Evolutionary conservation across 2,797 vertebrate species (phyloP).

Genomic region (Scolopax bukidnonensis): DNA sequence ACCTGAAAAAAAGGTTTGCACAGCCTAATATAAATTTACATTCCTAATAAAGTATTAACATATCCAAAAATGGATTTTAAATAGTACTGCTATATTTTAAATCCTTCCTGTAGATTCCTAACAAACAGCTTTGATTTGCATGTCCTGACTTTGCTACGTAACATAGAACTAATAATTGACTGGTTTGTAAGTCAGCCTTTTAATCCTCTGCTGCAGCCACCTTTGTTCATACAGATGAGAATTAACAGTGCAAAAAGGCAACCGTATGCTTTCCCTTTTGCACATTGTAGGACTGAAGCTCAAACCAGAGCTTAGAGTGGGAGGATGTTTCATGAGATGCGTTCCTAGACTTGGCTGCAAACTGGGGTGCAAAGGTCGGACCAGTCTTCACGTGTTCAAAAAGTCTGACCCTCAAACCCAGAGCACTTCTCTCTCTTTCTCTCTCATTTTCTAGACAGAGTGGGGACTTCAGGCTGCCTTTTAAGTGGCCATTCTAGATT

Average conservation of each 20-base stretch:
- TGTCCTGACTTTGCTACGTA: constrained; percentile 67
- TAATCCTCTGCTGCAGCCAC: neutral
- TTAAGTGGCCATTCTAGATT: neutral
- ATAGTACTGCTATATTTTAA: constrained; percentile 11
- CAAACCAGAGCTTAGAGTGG: neutral
- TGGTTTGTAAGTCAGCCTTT: constrained; percentile 22
- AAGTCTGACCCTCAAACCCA: neutral
- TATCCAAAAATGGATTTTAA: constrained; percentile 53
- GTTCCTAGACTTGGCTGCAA: neutral
- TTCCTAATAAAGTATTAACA: constrained; percentile 63
- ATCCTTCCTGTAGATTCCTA: constrained; percentile 10
- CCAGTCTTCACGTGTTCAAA: accelerated
- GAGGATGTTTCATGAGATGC: neutral
- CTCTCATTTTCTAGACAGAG: neutral
- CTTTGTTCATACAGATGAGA: neutral
- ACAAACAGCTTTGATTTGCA: constrained; percentile 66
- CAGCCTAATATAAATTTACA: constrained; percentile 46
- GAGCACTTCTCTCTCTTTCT: neutral
- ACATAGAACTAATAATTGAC: neutral
- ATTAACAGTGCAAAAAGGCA: neutral
- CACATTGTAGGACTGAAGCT: accelerated
- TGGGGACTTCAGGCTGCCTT: neutral
- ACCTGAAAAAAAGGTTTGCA: neutral
- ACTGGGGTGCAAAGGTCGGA: neutral
- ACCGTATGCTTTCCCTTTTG: neutral